A percentile compares a stretch with the other conserved stretches of the same genome.
These are phyloP conservation scores for Tholera decimalis DNA, from an alignment of 2,888 invertebrate genomes.

Conservation along the genomic window DNA sequence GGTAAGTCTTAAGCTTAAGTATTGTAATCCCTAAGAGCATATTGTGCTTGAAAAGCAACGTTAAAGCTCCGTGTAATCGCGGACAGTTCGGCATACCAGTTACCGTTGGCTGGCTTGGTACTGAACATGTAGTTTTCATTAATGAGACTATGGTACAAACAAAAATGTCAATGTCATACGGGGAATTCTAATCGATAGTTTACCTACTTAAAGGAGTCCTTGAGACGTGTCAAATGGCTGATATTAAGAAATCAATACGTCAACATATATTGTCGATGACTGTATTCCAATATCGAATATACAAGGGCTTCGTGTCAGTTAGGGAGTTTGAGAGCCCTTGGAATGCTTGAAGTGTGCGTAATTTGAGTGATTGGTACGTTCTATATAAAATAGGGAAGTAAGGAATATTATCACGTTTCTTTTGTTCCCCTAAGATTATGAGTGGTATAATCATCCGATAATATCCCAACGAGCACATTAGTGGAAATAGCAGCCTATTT, in stretches of 20 bases:
- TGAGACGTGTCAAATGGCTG: constrained; percentile 33
- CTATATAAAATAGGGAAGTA: background rate
- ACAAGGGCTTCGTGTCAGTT: constrained; percentile 1
- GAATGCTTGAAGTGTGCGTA: background rate
- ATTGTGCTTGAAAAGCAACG: too few species aligned
- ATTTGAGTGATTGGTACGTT: background rate
- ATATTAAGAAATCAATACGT: constrained; percentile 44
- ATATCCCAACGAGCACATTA: too few species aligned
- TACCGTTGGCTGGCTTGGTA: too few species aligned
- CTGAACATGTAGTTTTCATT: background rate
- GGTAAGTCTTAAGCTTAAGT: too few species aligned
- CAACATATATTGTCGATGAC: background rate
- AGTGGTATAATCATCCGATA: background rate
- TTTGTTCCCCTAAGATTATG: background rate
- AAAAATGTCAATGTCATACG: background rate
- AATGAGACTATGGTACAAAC: background rate
- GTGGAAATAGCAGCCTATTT: too few species aligned
- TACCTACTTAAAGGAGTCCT: constrained; percentile 13
- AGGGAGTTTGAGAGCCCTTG: too few species aligned
- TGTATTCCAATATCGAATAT: background rate
- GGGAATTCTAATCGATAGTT: constrained; percentile 11
- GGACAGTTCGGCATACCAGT: too few species aligned
- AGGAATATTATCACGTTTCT: background rate
- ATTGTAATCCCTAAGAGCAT: too few species aligned
- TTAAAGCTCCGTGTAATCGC: too few species aligned